Conservation (phyloP, 1,140 invertebrate genomes). For the Condylostylus longicornis region DNA sequence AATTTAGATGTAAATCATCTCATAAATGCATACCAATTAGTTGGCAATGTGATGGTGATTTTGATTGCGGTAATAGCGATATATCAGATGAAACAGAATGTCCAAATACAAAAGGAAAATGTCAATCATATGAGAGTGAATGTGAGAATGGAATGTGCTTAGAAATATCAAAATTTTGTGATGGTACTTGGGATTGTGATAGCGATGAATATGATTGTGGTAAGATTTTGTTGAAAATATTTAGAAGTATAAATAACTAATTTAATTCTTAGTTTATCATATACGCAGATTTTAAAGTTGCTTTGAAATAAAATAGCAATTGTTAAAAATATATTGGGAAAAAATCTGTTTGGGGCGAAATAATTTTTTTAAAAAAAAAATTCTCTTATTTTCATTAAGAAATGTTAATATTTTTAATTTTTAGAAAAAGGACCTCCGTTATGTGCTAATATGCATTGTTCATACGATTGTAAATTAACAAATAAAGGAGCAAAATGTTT, state of each 20-base stretch:
- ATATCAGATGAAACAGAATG: conserved; percentile 25
- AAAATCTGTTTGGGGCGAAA: too few relatives aligned
- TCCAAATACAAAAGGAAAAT: conserved; percentile 28
- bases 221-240: conserved; percentile 20
- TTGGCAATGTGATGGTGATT: conserved; percentile 53
- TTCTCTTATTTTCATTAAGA: too few relatives aligned
- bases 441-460: conserved; percentile 45
- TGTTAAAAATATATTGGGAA: too few relatives aligned
- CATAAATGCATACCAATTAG: conserved; percentile 51
- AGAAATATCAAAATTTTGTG: conserved; percentile 60
- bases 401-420: conserved; percentile 16
- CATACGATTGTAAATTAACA: conserved; percentile 48
- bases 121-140: conserved; percentile 44
- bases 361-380: too few relatives aligned
- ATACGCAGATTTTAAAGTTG: too few relatives aligned
- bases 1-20: conserved; percentile 40
- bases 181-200: conserved; percentile 61
- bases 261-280: background rate
- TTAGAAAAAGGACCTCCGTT: conserved; percentile 34
- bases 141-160: conserved; percentile 56
- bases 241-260: background rate
- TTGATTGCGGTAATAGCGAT: conserved; percentile 24
- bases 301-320: conserved; percentile 1
- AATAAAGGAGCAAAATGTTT: conserved; percentile 51
- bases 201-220: conserved; percentile 38